Evolutionary conservation across 2,113 vertebrate genomes (phyloP).

Genomic region (Balaeniceps rex): DNA sequence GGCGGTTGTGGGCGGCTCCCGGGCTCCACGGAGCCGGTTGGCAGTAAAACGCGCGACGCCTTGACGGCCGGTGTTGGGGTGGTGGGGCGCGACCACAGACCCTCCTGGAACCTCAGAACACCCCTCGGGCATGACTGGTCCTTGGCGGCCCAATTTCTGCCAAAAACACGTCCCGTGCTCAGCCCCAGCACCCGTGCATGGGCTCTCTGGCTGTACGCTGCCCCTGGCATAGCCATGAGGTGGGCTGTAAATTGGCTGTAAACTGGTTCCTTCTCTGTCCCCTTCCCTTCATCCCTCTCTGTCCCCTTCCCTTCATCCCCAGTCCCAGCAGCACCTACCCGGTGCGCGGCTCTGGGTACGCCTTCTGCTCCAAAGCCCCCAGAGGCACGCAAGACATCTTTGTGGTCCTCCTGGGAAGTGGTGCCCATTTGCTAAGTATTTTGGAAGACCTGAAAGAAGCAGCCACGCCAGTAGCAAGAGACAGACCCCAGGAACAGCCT

Average conservation of each 20-base stretch:
- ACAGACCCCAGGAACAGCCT: neutral
- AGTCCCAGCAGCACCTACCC: fast-evolving
- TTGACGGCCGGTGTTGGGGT: fast-evolving
- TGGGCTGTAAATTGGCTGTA: no score
- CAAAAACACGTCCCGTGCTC: fast-evolving
- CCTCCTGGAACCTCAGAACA: fast-evolving
- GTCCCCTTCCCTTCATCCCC: neutral
- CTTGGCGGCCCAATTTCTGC: no score
- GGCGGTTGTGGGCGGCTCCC: no score
- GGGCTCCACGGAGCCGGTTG: fast-evolving
- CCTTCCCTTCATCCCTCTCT: neutral
- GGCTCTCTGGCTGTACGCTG: neutral
- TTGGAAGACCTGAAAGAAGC: neutral
- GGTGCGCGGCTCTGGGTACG: fast-evolving
- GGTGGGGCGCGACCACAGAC: fast-evolving
- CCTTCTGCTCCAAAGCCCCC: neutral
- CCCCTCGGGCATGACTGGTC: neutral
- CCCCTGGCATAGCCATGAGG: no score
- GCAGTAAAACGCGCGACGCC: fast-evolving
- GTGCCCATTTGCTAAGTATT: fast-evolving
- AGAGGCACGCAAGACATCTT: neutral
- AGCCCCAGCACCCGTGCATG: fast-evolving
- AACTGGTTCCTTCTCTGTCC: no score
- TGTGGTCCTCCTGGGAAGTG: neutral
- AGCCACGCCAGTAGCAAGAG: neutral